Base-by-base conservation (phyloP, 1,140 invertebrate genomes). In the Sitodiplosis mosellana region DNA sequence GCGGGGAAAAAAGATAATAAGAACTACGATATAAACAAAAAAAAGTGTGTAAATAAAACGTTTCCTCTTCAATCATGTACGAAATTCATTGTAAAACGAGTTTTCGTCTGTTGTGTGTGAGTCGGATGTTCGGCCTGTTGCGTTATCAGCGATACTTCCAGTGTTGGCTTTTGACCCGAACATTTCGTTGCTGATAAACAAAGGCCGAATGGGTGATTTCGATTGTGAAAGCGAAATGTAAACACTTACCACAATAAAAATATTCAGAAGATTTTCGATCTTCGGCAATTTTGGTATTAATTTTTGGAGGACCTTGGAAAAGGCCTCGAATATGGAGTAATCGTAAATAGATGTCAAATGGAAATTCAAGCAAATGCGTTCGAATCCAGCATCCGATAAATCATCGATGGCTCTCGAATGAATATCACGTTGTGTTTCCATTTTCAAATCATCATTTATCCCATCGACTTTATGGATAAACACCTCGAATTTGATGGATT, bases 301-400 rank as follows among this genome's bases (percentile, higher is more conserved):
- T 67, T 99, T 99, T 64, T 99, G 96, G 44, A 99, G 92, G 54
- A 99, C 94, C 83, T 99, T 99, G 56, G 91, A 97, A 67, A 99
- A 99, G 14, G 95, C 95, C 73, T 99, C 96, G 72, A 99, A 99
- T 68, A 99, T 99, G 49, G 94, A 98, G 64, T 99, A 95, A 69
- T 99, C 96, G 66, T 99, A 99, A 53, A 99, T 99, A 49, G 91
- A 97, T 12, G 96, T 99, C 37, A 99, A 69, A 67, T 99, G 93
- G 69, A 97, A 98, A 60, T 91, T 90, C 15, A 91, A 65, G 64
- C 89, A 83, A 49, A 91, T 85, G 66, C 87, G 79, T 57, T 89
- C 83, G 51, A 76, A 68, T 63, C 88, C 87, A 41, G 83, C 78
- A 69, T 97, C 93, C 44, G 75, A 72, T 33, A 99, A 71, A 67